Conservation (phyloP, 2,888 invertebrate genomes). For the Meta bourneti region DNA sequence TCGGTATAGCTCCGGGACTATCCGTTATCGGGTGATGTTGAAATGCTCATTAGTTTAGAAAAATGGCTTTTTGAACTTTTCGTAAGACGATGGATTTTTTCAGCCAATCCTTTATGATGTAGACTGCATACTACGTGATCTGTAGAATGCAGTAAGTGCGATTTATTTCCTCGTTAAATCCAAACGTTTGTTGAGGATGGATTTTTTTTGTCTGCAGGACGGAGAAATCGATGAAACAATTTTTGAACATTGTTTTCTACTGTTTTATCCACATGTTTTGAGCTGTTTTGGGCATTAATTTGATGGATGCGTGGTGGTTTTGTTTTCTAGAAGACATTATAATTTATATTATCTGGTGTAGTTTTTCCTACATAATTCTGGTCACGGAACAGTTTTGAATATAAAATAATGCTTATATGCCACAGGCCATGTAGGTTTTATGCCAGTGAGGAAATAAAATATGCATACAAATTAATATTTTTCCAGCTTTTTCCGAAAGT, state of each 20-base stretch:
- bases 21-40: constrained; percentile 33
- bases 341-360: not conserved
- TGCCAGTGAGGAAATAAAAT: too few relatives aligned
- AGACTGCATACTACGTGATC: not conserved
- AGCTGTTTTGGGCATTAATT: not conserved
- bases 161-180: not conserved
- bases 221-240: not conserved
- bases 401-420: too few relatives aligned
- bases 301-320: not conserved
- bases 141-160: not conserved
- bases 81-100: not conserved
- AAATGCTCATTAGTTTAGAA: constrained; percentile 45
- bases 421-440: too few relatives aligned
- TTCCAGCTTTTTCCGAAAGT: too few relatives aligned
- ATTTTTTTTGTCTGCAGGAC: not conserved
- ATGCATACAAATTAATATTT: too few relatives aligned
- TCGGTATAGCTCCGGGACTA: constrained; percentile 9
- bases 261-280: not conserved
- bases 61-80: constrained; percentile 44
- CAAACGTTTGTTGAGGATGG: not conserved
- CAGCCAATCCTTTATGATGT: not conserved
- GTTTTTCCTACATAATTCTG: not conserved
- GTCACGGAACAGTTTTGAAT: too few relatives aligned
- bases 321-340: not conserved
- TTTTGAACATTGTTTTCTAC: not conserved